Evolutionary conservation across 2,888 invertebrate species (phyloP).

Genomic region (Chesias legatella): DNA sequence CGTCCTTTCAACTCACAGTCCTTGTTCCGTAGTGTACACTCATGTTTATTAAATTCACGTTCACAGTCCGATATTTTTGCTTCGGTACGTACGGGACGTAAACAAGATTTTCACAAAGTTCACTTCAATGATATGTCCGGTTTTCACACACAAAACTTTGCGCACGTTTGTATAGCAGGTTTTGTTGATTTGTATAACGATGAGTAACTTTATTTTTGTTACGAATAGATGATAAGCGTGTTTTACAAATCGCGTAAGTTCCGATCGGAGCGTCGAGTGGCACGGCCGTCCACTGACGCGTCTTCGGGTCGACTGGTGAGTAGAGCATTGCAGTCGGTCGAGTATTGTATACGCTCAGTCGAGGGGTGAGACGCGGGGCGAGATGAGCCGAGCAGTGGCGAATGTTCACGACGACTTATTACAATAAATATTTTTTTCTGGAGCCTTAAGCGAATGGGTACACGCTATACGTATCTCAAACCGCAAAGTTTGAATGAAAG

Average conservation of each 20-base stretch:
- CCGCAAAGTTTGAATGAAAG: constrained; percentile 65
- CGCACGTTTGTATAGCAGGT: constrained; percentile 18
- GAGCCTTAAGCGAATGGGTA: constrained; percentile 68
- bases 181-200: constrained; percentile 28
- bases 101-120: constrained; percentile 48
- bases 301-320: constrained; percentile 71
- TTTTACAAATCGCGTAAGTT: constrained; percentile 65
- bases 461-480: constrained; percentile 54
- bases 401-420: constrained; percentile 77
- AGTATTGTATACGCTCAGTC: constrained; percentile 64
- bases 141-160: constrained; percentile 14
- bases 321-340: constrained; percentile 69
- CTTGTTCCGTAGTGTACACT: constrained; percentile 49
- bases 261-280: constrained; percentile 64
- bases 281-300: constrained; percentile 74
- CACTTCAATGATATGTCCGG: constrained; percentile 39
- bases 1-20: constrained; percentile 59
- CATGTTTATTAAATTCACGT: constrained; percentile 44
- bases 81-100: constrained; percentile 25
- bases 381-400: constrained; percentile 75
- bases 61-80: constrained; percentile 22
- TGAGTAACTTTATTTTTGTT: constrained; percentile 42
- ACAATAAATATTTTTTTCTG: constrained; percentile 76
- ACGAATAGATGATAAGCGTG: constrained; percentile 65
- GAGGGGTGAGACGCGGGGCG: constrained; percentile 58